Evolutionary conservation across 2,113 vertebrate species (phyloP).

Genomic region (Orthochromis indermauri): DNA sequence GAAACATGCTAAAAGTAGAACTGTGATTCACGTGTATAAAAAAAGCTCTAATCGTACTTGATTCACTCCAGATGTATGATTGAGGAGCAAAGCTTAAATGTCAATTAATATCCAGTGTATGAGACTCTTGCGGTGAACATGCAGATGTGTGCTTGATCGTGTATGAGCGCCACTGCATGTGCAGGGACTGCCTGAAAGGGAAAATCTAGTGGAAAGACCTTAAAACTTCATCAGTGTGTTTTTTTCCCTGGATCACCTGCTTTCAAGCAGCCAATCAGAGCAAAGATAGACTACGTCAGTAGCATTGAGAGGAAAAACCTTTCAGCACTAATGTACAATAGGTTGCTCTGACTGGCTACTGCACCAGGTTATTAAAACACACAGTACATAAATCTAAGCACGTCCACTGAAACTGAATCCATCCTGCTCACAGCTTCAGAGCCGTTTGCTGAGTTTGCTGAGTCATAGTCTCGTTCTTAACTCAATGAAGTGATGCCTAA

Average conservation of each 20-base stretch:
- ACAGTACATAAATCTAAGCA: background rate
- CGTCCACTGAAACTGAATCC: background rate
- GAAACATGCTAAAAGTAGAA: constrained; percentile 4
- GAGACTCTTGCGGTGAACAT: background rate
- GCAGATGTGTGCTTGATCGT: background rate
- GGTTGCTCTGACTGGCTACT: background rate
- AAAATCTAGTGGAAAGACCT: background rate
- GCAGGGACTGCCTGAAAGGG: background rate
- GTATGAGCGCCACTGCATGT: background rate
- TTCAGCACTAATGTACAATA: background rate
- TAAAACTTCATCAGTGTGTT: background rate
- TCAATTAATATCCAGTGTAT: constrained; percentile 20
- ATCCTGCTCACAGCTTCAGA: background rate
- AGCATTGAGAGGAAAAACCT: background rate
- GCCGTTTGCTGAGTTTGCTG: background rate
- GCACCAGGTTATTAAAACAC: background rate
- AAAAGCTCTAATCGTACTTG: constrained; percentile 20
- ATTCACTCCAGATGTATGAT: constrained; percentile 61
- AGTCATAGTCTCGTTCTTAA: background rate
- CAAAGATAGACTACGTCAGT: background rate
- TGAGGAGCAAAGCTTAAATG: constrained; percentile 33
- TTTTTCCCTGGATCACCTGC: background rate
- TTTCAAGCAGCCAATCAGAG: background rate
- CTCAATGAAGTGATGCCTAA: background rate
- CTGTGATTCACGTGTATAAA: constrained; percentile 23